phyloP scores from a whole-genome alignment of 2,113 vertebrate species.

The Ictalurus punctatus region DNA sequence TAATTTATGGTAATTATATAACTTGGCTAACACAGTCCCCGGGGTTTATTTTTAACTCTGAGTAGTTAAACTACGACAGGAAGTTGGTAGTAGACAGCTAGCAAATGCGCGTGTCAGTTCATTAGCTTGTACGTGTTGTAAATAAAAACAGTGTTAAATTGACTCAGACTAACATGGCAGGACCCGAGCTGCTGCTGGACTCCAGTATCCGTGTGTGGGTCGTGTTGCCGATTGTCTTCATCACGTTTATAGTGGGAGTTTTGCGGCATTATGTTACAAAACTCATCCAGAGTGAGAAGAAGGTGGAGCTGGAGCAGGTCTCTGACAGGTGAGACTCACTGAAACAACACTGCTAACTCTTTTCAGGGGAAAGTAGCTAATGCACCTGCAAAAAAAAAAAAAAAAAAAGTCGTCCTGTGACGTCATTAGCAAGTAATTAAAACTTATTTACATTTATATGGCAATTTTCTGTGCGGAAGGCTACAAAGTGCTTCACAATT shows the following conservation, averaged over 20 bases:
- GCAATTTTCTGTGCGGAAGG: too few relatives aligned
- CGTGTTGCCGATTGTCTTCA: conserved; percentile 80
- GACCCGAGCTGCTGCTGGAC: conserved; percentile 79
- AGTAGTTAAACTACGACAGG: neutral
- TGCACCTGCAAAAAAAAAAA: neutral
- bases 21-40: neutral
- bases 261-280: conserved; percentile 79
- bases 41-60: conserved; percentile 14
- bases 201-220: conserved; percentile 82
- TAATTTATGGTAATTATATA: neutral
- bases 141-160: neutral
- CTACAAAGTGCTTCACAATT: neutral
- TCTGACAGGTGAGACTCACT: conserved; percentile 74
- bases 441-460: too few relatives aligned
- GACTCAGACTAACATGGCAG: conserved; percentile 61
- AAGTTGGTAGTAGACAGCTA: neutral
- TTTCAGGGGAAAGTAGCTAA: neutral
- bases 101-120: neutral
- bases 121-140: neutral
- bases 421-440: neutral
- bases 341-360: neutral
- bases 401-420: neutral
- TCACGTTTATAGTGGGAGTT: conserved; percentile 79
- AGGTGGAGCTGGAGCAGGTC: conserved; percentile 74
- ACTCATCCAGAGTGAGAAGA: conserved; percentile 76